phyloP scores from a whole-genome alignment of 1,140 invertebrate genomes.

The Bombus pyrosoma region DNA sequence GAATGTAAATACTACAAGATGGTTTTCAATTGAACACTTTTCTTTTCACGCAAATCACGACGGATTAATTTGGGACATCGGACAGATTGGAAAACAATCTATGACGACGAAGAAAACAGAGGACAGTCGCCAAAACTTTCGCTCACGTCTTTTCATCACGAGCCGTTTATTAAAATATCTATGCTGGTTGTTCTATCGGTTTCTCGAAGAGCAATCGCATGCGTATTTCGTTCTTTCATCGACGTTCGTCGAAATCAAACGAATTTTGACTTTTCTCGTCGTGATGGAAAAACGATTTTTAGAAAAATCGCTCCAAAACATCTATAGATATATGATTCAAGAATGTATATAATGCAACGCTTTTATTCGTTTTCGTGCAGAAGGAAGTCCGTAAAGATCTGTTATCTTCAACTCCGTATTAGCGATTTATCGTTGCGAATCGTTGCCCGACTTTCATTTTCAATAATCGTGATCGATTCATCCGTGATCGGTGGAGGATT shows the following conservation, averaged over 20 bases:
- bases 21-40: background rate
- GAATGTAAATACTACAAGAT: too few species aligned
- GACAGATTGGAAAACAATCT: background rate
- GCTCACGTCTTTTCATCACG: constrained; percentile 1
- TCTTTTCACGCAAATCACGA: background rate
- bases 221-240: background rate
- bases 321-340: background rate
- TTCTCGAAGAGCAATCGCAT: background rate
- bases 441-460: background rate
- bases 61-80: background rate
- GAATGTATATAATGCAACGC: constrained; percentile 29
- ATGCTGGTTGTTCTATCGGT: constrained; percentile 7
- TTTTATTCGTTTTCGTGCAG: constrained; percentile 2
- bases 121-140: constrained; percentile 35
- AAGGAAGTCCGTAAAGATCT: constrained; percentile 9
- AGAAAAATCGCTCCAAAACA: background rate
- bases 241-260: background rate
- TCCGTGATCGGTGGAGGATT: background rate
- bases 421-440: background rate
- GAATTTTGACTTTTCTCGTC: background rate
- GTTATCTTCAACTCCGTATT: background rate
- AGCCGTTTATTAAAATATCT: constrained; percentile 48
- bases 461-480: background rate
- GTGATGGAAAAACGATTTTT: background rate
- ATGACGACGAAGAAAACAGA: background rate